Conservation (phyloP, 2,797 vertebrate genomes). For the Pangasius larnaudii region DNA sequence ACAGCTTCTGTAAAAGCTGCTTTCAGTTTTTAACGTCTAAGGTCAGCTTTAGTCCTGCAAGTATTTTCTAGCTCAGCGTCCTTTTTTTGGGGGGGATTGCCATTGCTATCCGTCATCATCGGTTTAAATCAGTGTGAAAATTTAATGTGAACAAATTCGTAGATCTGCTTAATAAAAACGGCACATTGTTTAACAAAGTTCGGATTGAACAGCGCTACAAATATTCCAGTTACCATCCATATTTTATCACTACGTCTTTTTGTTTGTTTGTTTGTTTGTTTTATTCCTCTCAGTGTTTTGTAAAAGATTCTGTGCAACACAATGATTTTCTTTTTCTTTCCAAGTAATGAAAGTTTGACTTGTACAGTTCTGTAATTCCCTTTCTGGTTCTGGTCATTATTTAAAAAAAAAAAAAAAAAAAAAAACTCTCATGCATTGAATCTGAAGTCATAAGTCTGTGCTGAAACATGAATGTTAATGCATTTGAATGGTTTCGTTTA, state of each 20-base stretch:
- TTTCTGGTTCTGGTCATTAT: slow-evolving; percentile 60
- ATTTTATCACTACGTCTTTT: slow-evolving; percentile 37
- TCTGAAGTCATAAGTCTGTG: slow-evolving; percentile 80
- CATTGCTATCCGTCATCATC: slow-evolving; percentile 33
- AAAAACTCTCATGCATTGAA: slow-evolving; percentile 66
- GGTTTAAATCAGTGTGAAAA: slow-evolving; percentile 43
- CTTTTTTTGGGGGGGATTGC: slow-evolving; percentile 28
- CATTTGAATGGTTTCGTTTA: slow-evolving; percentile 77
- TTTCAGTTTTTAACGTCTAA: slow-evolving; percentile 40
- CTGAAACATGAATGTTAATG: slow-evolving; percentile 85
- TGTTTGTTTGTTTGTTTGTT: not conserved
- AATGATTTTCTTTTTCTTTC: slow-evolving; percentile 39
- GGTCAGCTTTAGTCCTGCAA: slow-evolving; percentile 36
- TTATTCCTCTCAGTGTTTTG: slow-evolving; percentile 51
- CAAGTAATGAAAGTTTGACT: slow-evolving; percentile 70
- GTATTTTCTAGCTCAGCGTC: slow-evolving; percentile 51
- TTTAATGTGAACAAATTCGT: slow-evolving; percentile 42
- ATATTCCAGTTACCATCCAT: slow-evolving; percentile 76
- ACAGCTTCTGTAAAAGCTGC: slow-evolving; percentile 53
- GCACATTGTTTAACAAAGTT: slow-evolving; percentile 61
- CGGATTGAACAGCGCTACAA: slow-evolving; percentile 68
- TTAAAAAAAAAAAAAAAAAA: slow-evolving; percentile 72
- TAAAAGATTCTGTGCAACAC: slow-evolving; percentile 29
- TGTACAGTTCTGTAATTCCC: slow-evolving; percentile 77
- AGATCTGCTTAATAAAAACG: slow-evolving; percentile 45